Evolutionary conservation across 2,888 invertebrate species (phyloP), one percentile per base, ranked within the genome.

Genomic region (Erebia ligea): DNA sequence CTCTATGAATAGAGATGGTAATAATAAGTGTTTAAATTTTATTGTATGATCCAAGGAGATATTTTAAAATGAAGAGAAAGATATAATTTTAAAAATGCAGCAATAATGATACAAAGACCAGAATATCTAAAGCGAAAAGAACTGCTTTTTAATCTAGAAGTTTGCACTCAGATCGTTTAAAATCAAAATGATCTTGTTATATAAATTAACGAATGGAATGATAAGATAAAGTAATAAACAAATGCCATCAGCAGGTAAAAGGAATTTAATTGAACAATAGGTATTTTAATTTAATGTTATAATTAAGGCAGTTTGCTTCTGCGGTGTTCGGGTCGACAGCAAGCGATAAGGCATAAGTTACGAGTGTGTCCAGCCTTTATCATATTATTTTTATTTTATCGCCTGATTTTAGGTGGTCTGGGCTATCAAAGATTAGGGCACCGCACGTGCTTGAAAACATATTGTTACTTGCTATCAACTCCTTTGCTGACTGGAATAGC

Each of bases 261-360:
- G 34, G 61, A 57, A 68, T 54, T 58, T 40, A 40, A 70, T 63
- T 45, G 62, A 61, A 19, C 45, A 45, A 4, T 19, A 62, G 48
- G 68, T 69, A 72, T 74, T 75, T 73, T 71, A 75, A 69, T 69
- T 75, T 71, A 75, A 76, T 73, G 71, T 74, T 74, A 72, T 76
- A 76, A 71, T 75, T 72, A 76, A 76, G 71, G 57, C 34, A 70
- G 70, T 64, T 69, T 66, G 75, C 76, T 73, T 68, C 73, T 72
- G 75, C 67, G 61, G 59, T 67, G 67, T 69, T 69, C 65, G 54
- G 42, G 17, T 65, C 70, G 73, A 70, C 64, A 64, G 57, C 52
- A 34, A 17, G 63, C 70, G 73, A 70, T 70, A 67, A 65, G 68
- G 67, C 65, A 67, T 71, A 73, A 74, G 70, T 73, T 73, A 74